Evolutionary conservation across 2,797 vertebrate genomes (phyloP).

Genomic region (Poecilia gillii): DNA sequence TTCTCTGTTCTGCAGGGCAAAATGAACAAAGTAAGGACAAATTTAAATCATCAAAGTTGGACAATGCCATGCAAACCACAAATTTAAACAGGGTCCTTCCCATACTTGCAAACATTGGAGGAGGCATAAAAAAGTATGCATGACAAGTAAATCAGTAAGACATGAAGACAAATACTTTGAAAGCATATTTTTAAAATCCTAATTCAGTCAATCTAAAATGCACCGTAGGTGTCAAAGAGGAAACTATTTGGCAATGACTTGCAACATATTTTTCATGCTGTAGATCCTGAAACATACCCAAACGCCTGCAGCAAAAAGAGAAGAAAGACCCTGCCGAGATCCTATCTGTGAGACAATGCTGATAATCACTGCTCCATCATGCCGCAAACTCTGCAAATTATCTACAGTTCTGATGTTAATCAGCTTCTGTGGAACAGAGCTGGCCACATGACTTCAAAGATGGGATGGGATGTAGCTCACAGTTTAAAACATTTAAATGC

Average conservation of each 20-base stretch:
- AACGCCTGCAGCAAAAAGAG: not conserved
- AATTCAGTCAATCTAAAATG: not conserved
- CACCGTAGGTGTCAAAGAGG: not conserved
- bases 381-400: not conserved
- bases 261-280: not conserved
- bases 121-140: not conserved
- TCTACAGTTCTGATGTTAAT: not conserved
- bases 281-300: not conserved
- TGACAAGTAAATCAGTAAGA: not conserved
- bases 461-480: not conserved
- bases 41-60: not conserved
- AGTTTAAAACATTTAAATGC: not conserved
- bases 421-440: not conserved
- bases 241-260: not conserved
- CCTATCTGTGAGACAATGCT: not conserved
- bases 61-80: constrained; percentile 3
- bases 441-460: not conserved
- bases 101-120: not conserved
- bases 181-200: not conserved
- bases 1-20: constrained; percentile 92
- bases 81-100: not conserved
- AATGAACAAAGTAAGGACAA: constrained; percentile 36
- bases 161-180: not conserved
- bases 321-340: not conserved
- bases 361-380: not conserved